Conservation (phyloP, 2,113 vertebrate genomes). For the Hemiscyllium ocellatum region DNA sequence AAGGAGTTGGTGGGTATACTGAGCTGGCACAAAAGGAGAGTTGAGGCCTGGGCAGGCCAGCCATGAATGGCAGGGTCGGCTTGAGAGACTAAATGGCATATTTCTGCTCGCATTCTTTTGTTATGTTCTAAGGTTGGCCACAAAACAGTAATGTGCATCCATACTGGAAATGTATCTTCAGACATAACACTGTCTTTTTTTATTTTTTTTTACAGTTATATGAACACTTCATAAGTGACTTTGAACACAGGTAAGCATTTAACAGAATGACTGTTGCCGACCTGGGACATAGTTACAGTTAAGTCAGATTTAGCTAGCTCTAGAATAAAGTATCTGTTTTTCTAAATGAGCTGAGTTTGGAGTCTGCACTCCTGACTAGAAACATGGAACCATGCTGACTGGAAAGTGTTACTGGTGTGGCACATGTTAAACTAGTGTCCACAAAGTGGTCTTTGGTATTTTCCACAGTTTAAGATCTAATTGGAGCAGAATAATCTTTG, state of each 20-base stretch:
- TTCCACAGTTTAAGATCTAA: background rate
- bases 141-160: background rate
- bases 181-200: background rate
- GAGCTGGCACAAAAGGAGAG: too few species aligned
- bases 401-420: background rate
- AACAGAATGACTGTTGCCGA: too few species aligned
- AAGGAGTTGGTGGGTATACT: too few species aligned
- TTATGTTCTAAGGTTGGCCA: background rate
- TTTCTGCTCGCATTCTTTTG: too few species aligned
- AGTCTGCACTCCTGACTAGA: background rate
- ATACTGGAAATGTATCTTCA: background rate
- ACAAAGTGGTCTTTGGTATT: background rate
- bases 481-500: background rate
- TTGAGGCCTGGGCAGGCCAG: too few species aligned
- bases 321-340: background rate
- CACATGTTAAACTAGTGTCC: background rate
- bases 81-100: too few species aligned
- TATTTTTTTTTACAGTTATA: constrained; percentile 23
- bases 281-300: background rate
- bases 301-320: background rate
- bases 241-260: constrained; percentile 39
- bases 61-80: too few species aligned
- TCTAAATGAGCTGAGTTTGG: background rate
- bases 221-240: constrained; percentile 39
- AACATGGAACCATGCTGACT: background rate